Evolutionary conservation across 1,140 invertebrate genomes (phyloP).

Genomic region (Agrypnia vestita): DNA sequence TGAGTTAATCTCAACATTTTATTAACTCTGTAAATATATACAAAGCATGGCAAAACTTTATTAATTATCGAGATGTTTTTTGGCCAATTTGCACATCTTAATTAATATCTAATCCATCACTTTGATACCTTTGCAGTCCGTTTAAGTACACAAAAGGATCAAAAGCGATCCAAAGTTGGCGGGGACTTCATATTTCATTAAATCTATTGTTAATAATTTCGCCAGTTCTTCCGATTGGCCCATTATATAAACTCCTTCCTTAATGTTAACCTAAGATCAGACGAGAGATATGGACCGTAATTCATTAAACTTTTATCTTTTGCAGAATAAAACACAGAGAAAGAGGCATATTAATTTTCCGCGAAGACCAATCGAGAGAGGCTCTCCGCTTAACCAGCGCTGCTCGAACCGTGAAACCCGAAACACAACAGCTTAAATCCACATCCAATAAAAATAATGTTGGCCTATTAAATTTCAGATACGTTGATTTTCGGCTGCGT

Average conservation of each 20-base stretch:
- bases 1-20: no score
- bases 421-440: neutral
- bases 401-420: neutral
- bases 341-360: conserved; percentile 54
- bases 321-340: conserved; percentile 39
- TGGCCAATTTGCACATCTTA: conserved; percentile 31
- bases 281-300: conserved; percentile 43
- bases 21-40: neutral
- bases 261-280: conserved; percentile 37
- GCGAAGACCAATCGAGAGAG: conserved; percentile 57
- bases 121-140: conserved; percentile 33
- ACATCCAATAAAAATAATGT: neutral
- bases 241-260: conserved; percentile 32
- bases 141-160: conserved; percentile 36
- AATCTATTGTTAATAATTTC: conserved; percentile 51
- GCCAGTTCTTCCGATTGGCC: conserved; percentile 25
- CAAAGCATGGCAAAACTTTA: conserved; percentile 3
- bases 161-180: conserved; percentile 30
- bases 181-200: conserved; percentile 45
- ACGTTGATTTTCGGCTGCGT: no score
- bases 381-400: conserved; percentile 22
- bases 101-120: conserved; percentile 32
- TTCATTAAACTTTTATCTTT: conserved; percentile 57
- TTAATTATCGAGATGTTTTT: conserved; percentile 39
- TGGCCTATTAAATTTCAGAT: neutral